Base-by-base conservation (phyloP, 2,888 invertebrate species). In the Acronicta psi region DNA sequence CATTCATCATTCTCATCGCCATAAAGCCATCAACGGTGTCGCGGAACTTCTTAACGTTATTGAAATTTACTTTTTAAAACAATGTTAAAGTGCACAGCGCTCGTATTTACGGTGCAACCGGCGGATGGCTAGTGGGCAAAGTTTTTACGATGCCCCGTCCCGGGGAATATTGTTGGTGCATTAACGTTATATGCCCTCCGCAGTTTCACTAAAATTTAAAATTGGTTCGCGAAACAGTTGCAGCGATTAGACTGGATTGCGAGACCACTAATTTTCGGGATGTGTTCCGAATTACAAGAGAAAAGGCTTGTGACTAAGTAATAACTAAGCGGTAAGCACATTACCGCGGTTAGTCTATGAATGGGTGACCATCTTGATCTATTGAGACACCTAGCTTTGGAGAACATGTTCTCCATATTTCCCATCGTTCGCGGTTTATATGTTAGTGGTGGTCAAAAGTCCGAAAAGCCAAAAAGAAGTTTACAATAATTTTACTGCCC, bases 61-160 rank as follows among this genome's bases (percentile, higher is more conserved):
- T 90, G 88, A 90, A 92, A 91, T 89, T 88, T 86, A 86, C 86
- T 91, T 90, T 88, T 87, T 81, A 86, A 84, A 91, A 90, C 87
- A 89, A 90, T 90, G 90, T 87, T 84, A 81, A 86, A 89, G 88
- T 90, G 88, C 86, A 89, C 81, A 82, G 82, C 76, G 80, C 44
- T 67, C 66, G 68, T 79, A 71, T 75, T 78, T 80, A 79, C 79
- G 81, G 80, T 81, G 76, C 79, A 77, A 72, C 75, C 68, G 73
- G 62, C 69, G 76, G 65, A 81, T 78, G 79, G 85, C 82, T 85
- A 86, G 87, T 82, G 84, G 84, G 80, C 80, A 86, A 93, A 93
- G 91, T 93, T 92, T 93, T 93, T 92, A 92, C 91, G 91, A 89
- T 84, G 75, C 82, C 85, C 83, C 83, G 86, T 85, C 80, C 83